phyloP scores from a whole-genome alignment of 2,888 invertebrate genomes.

The Amphipyra berbera region DNA sequence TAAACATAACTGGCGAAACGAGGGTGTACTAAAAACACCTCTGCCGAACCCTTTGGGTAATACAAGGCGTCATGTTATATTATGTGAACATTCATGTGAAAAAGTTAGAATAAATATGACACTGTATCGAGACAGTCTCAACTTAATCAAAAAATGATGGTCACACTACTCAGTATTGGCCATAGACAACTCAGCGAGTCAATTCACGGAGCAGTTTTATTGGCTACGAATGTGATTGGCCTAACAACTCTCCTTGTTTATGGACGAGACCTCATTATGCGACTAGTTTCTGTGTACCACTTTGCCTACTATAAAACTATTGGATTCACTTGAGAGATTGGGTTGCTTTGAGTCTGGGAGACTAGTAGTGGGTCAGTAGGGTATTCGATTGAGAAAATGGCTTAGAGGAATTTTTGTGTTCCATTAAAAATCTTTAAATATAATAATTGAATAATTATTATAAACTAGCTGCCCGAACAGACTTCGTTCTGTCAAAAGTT shows the following conservation, averaged over 20 bases:
- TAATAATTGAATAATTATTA: too few species aligned
- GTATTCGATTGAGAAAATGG: background rate
- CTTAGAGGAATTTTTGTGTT: background rate
- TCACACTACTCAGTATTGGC: slow-evolving; percentile 9
- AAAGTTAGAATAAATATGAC: too few species aligned
- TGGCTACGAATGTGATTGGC: slow-evolving; percentile 52
- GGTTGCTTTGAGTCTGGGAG: background rate
- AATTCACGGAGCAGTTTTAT: slow-evolving; percentile 55
- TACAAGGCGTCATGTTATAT: too few species aligned
- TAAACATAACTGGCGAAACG: too few species aligned
- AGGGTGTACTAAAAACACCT: too few species aligned
- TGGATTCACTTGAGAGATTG: slow-evolving; percentile 2
- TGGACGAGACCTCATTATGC: slow-evolving; percentile 15
- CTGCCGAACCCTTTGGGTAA: too few species aligned
- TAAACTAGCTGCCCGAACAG: too few species aligned
- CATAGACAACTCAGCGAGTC: slow-evolving; percentile 42
- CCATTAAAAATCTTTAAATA: too few species aligned
- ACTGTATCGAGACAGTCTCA: background rate
- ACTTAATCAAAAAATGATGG: slow-evolving; percentile 16
- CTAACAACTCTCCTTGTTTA: slow-evolving; percentile 39
- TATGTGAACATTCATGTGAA: too few species aligned
- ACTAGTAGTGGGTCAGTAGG: background rate
- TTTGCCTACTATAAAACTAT: slow-evolving; percentile 5
- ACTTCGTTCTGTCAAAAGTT: too few species aligned
- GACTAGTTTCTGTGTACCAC: slow-evolving; percentile 15